phyloP scores from a whole-genome alignment of 2,888 invertebrate genomes.

The Drosophila parthenogenetica region DNA sequence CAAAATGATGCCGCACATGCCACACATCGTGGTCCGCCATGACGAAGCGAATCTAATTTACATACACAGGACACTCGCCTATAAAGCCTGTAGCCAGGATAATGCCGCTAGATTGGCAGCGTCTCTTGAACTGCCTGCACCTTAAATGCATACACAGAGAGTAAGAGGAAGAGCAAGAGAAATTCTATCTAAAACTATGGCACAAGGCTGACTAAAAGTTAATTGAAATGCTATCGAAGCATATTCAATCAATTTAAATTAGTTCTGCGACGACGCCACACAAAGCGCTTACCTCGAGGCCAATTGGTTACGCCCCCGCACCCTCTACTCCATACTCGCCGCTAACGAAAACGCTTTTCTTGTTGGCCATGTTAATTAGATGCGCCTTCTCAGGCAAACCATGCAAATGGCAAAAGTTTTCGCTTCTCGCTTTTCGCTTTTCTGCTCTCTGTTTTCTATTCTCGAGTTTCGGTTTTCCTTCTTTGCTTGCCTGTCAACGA shows the following conservation, averaged over 20 bases:
- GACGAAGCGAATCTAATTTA: conserved; percentile 63
- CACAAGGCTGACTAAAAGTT: conserved; percentile 67
- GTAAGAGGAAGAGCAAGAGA: not conserved
- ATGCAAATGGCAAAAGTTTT: conserved; percentile 66
- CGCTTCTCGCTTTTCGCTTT: conserved; percentile 3
- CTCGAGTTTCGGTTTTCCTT: conserved; percentile 18
- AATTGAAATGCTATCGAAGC: conserved; percentile 80
- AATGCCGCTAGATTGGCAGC: conserved; percentile 27
- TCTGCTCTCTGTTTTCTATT: conserved; percentile 4
- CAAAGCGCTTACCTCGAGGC: conserved; percentile 54
- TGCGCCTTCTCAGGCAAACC: conserved; percentile 47
- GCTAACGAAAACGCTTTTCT: conserved; percentile 28
- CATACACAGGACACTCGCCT: conserved; percentile 8
- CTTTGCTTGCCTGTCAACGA: conserved; percentile 19
- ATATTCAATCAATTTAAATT: conserved; percentile 81
- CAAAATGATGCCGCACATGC: conserved; percentile 57
- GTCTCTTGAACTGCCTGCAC: conserved; percentile 32
- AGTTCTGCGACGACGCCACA: conserved; percentile 62
- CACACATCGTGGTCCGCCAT: conserved; percentile 34
- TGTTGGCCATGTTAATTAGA: conserved; percentile 69
- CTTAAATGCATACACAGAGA: conserved; percentile 45
- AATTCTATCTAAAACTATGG: conserved; percentile 37
- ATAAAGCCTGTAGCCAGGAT: not conserved
- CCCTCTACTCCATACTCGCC: not conserved
- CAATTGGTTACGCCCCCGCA: conserved; percentile 17